Percentiles rank a stretch among this genome's conserved stretches.
Conservation (phyloP, 2,797 vertebrate genomes). For the Eulemur rubriventer region DNA sequence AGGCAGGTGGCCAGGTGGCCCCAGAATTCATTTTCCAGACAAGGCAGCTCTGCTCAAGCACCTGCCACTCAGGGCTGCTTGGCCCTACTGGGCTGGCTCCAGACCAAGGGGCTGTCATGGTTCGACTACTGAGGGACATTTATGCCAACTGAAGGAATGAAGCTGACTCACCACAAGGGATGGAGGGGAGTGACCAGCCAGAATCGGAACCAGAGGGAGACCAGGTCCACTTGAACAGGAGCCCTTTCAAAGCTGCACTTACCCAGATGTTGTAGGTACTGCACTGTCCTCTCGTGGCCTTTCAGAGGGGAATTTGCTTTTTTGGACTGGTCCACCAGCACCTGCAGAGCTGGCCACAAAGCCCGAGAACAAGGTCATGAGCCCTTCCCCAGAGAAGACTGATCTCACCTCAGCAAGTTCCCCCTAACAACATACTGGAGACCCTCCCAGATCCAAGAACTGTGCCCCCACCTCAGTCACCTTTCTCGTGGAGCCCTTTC, state of each 20-base stretch:
- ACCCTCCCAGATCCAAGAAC: background rate
- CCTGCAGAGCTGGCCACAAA: conserved; percentile 92
- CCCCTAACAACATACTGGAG: background rate
- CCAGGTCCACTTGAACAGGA: background rate
- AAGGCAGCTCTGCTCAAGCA: background rate
- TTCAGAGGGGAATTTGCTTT: conserved; percentile 99
- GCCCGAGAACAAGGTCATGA: conserved; percentile 24
- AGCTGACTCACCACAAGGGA: background rate
- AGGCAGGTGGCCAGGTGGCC: background rate
- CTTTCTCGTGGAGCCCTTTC: conserved; percentile 98
- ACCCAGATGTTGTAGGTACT: conserved; percentile 98
- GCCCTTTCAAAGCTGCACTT: conserved; percentile 40
- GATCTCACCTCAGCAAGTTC: rapidly evolving
- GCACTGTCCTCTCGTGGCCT: conserved; percentile 98
- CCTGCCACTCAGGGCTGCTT: background rate
- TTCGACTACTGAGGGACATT: background rate
- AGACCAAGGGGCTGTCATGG: background rate
- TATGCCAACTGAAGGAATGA: background rate
- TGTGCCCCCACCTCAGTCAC: conserved; percentile 78
- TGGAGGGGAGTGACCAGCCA: background rate
- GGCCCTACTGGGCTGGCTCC: background rate
- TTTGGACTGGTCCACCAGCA: conserved; percentile 97
- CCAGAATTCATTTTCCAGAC: background rate
- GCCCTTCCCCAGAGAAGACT: background rate
- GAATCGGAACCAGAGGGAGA: background rate